Conservation (phyloP, 1,140 invertebrate species). For the Antheraea pernyi region DNA sequence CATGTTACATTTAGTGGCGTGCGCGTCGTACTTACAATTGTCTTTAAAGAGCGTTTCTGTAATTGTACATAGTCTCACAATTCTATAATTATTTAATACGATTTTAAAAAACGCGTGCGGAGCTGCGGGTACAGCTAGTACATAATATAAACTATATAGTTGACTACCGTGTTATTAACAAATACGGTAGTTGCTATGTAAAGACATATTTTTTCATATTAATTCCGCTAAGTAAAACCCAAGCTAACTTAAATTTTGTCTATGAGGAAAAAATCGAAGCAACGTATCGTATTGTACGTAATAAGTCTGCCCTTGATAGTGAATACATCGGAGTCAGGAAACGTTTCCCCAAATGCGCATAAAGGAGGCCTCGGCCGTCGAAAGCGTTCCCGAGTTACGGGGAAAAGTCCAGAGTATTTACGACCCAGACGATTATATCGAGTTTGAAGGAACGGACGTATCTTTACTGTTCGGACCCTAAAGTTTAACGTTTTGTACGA, state of each 20-base stretch:
- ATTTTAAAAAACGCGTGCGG: too few relatives aligned
- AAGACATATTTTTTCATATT: not conserved
- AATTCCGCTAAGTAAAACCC: too few relatives aligned
- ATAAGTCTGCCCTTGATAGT: conserved; percentile 26
- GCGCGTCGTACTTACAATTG: too few relatives aligned
- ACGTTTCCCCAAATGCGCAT: conserved; percentile 27
- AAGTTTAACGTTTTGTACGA: conserved; percentile 10
- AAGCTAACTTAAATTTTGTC: not conserved
- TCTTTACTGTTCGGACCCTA: conserved; percentile 9
- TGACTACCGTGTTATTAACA: too few relatives aligned
- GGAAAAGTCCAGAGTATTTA: conserved; percentile 22
- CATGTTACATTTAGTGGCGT: too few relatives aligned
- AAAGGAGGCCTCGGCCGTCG: conserved; percentile 23
- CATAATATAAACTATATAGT: too few relatives aligned
- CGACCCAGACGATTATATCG: conserved; percentile 25
- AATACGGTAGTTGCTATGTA: too few relatives aligned
- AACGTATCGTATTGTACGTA: conserved; percentile 6
- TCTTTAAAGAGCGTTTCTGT: too few relatives aligned
- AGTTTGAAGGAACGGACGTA: conserved; percentile 15
- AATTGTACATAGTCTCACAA: too few relatives aligned
- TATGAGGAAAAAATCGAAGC: not conserved
- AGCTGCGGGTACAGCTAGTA: too few relatives aligned
- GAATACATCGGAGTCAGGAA: conserved; percentile 34
- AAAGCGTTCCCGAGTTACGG: conserved; percentile 29
- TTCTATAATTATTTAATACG: too few relatives aligned